Evolutionary conservation across 2,888 invertebrate genomes (phyloP).

Genomic region (Neoitamus cyanurus): DNA sequence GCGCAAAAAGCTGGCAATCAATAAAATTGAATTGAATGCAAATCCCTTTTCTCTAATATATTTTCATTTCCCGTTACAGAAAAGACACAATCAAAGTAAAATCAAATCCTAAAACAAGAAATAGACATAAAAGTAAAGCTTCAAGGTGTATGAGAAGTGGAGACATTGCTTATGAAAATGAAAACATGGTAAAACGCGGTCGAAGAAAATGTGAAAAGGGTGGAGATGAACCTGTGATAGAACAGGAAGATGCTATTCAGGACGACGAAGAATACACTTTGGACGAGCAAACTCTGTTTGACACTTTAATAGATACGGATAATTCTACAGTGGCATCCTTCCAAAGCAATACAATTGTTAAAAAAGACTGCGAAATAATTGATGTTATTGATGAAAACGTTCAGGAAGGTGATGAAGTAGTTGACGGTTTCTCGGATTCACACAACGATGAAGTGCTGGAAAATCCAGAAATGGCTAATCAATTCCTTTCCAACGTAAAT

Average conservation of each 20-base stretch:
- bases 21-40: too few relatives aligned
- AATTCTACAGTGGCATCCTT: not conserved
- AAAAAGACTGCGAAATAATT: not conserved
- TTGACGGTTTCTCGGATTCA: not conserved
- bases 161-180: constrained; percentile 50
- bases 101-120: not conserved
- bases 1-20: too few relatives aligned
- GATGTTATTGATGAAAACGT: not conserved
- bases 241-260: not conserved
- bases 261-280: not conserved
- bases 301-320: not conserved
- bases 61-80: not conserved
- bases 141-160: constrained; percentile 44
- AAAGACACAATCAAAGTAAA: not conserved
- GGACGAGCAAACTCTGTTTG: not conserved
- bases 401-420: not conserved
- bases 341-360: not conserved
- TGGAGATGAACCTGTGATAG: not conserved
- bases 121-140: not conserved
- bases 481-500: constrained; percentile 56
- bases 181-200: not conserved
- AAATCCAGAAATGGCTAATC: constrained; percentile 35
- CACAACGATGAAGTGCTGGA: not conserved
- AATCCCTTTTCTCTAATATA: not conserved
- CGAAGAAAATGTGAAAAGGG: not conserved